Base-by-base conservation (phyloP, 2,888 invertebrate species). In the Eristalis pertinax region DNA sequence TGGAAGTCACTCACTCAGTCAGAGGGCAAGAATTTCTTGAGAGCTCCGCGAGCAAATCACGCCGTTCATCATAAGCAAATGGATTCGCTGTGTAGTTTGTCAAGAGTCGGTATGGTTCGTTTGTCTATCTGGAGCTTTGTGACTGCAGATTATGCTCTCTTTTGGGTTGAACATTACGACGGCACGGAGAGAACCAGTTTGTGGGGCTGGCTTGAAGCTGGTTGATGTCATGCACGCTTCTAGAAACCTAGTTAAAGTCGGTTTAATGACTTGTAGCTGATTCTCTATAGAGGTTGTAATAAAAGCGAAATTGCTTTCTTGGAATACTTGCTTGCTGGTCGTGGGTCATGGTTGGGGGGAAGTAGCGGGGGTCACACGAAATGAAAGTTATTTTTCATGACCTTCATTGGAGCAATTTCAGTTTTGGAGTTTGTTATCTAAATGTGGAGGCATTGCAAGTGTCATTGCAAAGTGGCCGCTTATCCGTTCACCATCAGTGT, bases 191-290 rank as follows among this genome's bases (percentile, higher is more conserved):
- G 67, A 76, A 76, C 76, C 76, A 67, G 76, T 76, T 76, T 76
- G 24, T 74, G 19, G 19, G 8, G 5, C n/a, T 62, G n/a, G 5
- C n/a, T 4, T 26, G 26, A n/a, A n/a, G 26, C 26, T n/a, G 26
- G 76, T 76, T 76, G 76, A 76, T 76, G 76, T 76, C 76, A 76
- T 76, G 41, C 50, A 50, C 50, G 50, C 32, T 76, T 76, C 68
- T 43, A 22, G 60, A 76, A 68, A 62, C 68, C 76, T 67, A 68
- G 76, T 68, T 76, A 58, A 41, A 24, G 58, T n/a, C 26, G 15
- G 38, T 62, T 32, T 68, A 29, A 50, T 65, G 24, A 38, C 24
- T 38, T 38, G 41, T 10, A 50, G 50, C 50, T 19, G 50, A 50
- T n/a, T 62, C 29, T 60, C 29, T 60, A 60, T 60, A 60, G 38